Percentiles rank a stretch among this genome's conserved stretches.
phyloP scores from a whole-genome alignment of 2,113 vertebrate species.

The Leptobrachium ailaonicum region DNA sequence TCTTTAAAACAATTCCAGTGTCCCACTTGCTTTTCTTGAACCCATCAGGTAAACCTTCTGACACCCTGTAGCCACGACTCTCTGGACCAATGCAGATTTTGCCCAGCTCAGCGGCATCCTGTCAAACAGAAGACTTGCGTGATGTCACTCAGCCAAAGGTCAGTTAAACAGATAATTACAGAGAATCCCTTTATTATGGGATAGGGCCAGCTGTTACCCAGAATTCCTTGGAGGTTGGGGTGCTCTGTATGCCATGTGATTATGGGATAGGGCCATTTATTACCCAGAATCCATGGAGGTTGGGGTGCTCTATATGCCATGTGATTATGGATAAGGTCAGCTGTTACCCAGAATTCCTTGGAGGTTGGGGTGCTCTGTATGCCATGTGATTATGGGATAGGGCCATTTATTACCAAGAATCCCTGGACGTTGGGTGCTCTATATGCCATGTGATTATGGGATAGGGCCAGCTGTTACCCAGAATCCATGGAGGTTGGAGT shows the following conservation, averaged over 20 bases:
- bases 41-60: constrained; percentile 66
- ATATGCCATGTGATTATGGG: neutral
- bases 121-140: constrained; percentile 24
- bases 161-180: neutral
- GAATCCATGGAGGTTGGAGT: neutral
- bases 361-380: neutral
- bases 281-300: no score
- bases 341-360: no score
- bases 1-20: constrained; percentile 73
- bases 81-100: constrained; percentile 80
- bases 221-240: no score
- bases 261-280: no score
- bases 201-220: no score
- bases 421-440: neutral
- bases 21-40: constrained; percentile 79
- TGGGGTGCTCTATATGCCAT: no score
- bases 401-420: neutral
- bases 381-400: neutral
- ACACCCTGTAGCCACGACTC: constrained; percentile 76
- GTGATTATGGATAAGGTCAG: no score
- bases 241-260: no score
- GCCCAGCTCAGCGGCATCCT: constrained; percentile 87
- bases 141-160: no score
- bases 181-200: neutral
- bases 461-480: neutral